Evolutionary conservation across 2,113 vertebrate genomes (phyloP), one percentile per base, ranked within the genome.

Genomic region (Leptodactylus fuscus): DNA sequence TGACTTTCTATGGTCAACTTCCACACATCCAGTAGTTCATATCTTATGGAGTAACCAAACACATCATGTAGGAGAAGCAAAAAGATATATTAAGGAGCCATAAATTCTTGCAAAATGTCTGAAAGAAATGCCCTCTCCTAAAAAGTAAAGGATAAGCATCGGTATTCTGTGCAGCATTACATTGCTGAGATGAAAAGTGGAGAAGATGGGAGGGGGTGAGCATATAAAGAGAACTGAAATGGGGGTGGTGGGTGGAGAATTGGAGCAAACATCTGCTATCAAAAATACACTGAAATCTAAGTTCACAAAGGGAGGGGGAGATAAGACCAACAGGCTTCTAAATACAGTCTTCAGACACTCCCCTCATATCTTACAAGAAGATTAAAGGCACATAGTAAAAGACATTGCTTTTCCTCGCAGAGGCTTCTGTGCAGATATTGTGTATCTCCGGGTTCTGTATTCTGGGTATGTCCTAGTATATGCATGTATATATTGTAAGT

Each of bases 181-280:
- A n/a, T n/a, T 55, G 20, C 20, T n/a, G 13, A 67, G 29, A 18
- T 20, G 32, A 67, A 62, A 67, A 34, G 27, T 20, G 11, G 16
- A 67, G 13, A 58, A 36, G 29, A 38, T 5, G 4, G 16, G 49
- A 27, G 15, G 49, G 29, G 32, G 20, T 55, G 20, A 38, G 16
- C 29, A 36, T 16, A 22, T 18, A 36, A 32, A 36, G 49, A 78
- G 18, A 78, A 29, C 51, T 36, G 16, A 20, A 34, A 67, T 34
- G 62, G 15, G 32, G 62, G 29, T 34, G 62, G 62, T 27, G 62
- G 60, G 58, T 62, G 60, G 60, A 34, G 5, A 20, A 67, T n/a
- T 18, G 32, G 62, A 67, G 34, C 48, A 55, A 73, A 34, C 75
- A 78, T 78, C 75, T 78, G 75, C 49, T 78, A 55, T 7, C 32